Evolutionary conservation across 2,113 vertebrate species (phyloP).

Genomic region (Pagrus major): DNA sequence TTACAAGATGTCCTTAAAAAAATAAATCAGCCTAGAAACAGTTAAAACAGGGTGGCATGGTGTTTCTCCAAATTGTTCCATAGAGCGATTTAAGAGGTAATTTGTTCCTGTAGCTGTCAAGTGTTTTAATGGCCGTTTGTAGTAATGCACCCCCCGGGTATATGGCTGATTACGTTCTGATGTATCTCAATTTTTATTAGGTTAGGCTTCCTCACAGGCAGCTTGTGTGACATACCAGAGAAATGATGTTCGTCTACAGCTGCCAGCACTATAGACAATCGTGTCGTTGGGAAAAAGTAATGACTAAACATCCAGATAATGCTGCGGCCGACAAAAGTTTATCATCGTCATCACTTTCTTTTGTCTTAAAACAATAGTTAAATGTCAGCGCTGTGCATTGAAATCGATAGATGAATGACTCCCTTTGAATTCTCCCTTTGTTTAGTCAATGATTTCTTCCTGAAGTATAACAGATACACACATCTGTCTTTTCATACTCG

Average conservation of each 20-base stretch:
- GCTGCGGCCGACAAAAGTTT: not conserved
- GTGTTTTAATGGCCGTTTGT: slow-evolving; percentile 43
- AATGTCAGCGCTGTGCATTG: not conserved
- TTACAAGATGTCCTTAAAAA: not conserved
- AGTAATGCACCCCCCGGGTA: slow-evolving; percentile 28
- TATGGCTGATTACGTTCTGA: slow-evolving; percentile 39
- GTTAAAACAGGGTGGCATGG: not conserved
- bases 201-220: slow-evolving; percentile 9
- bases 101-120: slow-evolving; percentile 37
- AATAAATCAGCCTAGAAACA: not conserved
- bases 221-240: not conserved
- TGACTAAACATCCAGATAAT: not conserved
- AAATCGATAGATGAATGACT: slow-evolving; percentile 1
- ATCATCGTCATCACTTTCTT: not conserved
- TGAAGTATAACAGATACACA: not conserved
- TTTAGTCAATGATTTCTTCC: not conserved
- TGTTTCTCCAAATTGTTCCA: not conserved
- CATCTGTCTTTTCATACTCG: not conserved
- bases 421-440: not conserved
- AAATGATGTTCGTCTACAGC: not conserved
- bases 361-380: not conserved
- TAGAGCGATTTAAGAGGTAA: slow-evolving; percentile 15
- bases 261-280: not conserved
- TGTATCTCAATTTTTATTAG: slow-evolving; percentile 38
- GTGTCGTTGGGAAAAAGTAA: not conserved